Conservation (phyloP, 2,113 vertebrate genomes). For the Oostethus manadensis region DNA sequence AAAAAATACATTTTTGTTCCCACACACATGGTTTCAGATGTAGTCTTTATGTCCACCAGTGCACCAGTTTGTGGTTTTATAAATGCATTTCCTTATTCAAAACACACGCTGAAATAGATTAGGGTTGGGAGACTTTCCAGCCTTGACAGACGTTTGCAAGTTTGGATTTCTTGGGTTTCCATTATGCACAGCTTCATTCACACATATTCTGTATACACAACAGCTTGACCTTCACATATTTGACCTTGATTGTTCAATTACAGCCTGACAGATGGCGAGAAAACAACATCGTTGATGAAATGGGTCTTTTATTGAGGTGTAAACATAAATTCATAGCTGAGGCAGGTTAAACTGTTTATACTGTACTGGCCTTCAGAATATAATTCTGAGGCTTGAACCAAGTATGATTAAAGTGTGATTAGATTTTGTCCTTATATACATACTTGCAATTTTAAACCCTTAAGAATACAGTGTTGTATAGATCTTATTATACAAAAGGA, state of each 20-base stretch:
- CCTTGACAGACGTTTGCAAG: background rate
- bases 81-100: background rate
- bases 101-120: background rate
- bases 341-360: conserved; percentile 7
- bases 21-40: background rate
- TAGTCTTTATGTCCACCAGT: background rate
- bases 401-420: background rate
- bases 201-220: background rate
- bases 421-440: background rate
- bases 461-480: too few species aligned
- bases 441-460: background rate
- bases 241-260: conserved; percentile 35
- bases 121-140: background rate
- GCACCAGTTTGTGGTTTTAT: background rate
- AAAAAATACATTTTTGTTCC: too few species aligned
- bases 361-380: background rate
- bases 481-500: too few species aligned
- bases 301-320: conserved; percentile 51
- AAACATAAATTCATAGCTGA: conserved; percentile 39
- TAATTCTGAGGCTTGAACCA: background rate
- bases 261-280: conserved; percentile 26
- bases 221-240: conserved; percentile 9
- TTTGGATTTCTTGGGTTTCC: background rate
- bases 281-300: conserved; percentile 41
- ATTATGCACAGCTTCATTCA: conserved; percentile 8